phyloP scores from a whole-genome alignment of 2,797 vertebrate species.

The Chelon labrosus region DNA sequence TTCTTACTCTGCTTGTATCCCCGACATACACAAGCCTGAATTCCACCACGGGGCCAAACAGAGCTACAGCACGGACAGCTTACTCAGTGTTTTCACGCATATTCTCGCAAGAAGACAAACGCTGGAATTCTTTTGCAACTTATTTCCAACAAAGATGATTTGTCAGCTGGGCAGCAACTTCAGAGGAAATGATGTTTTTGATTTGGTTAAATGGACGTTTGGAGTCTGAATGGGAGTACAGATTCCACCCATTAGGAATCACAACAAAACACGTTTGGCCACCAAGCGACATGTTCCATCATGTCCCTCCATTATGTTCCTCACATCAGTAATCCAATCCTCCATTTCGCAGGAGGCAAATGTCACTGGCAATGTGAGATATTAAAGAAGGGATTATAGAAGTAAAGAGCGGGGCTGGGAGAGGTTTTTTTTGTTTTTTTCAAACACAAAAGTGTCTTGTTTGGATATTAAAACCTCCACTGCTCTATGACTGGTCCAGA shows the following conservation, averaged over 20 bases:
- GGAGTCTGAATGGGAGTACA: slow-evolving; percentile 18
- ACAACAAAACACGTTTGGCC: slow-evolving; percentile 44
- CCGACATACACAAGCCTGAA: slow-evolving; percentile 50
- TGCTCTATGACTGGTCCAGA: slow-evolving; percentile 40
- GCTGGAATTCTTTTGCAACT: slow-evolving; percentile 52
- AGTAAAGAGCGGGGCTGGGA: slow-evolving; percentile 55
- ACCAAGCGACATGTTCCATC: slow-evolving; percentile 66
- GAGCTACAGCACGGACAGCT: slow-evolving; percentile 30
- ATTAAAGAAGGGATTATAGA: slow-evolving; percentile 76
- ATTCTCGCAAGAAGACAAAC: slow-evolving; percentile 46
- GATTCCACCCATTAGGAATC: slow-evolving; percentile 33
- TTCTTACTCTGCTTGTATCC: slow-evolving; percentile 57
- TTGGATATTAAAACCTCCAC: slow-evolving; percentile 70
- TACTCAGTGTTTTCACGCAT: slow-evolving; percentile 49
- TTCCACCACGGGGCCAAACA: slow-evolving; percentile 49
- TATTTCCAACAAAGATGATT: slow-evolving; percentile 59
- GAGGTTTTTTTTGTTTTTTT: slow-evolving; percentile 9
- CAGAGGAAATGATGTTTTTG: slow-evolving; percentile 44
- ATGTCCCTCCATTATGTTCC: slow-evolving; percentile 63
- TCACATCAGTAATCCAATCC: slow-evolving; percentile 66
- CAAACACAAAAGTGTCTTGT: slow-evolving; percentile 69
- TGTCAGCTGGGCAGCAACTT: slow-evolving; percentile 65
- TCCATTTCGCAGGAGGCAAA: slow-evolving; percentile 68
- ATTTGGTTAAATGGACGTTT: slow-evolving; percentile 51
- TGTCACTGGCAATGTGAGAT: slow-evolving; percentile 67